A percentile compares a stretch with the other conserved stretches of the same genome.
Conservation (phyloP, 2,797 vertebrate species). For the Syndactyla subalaris region DNA sequence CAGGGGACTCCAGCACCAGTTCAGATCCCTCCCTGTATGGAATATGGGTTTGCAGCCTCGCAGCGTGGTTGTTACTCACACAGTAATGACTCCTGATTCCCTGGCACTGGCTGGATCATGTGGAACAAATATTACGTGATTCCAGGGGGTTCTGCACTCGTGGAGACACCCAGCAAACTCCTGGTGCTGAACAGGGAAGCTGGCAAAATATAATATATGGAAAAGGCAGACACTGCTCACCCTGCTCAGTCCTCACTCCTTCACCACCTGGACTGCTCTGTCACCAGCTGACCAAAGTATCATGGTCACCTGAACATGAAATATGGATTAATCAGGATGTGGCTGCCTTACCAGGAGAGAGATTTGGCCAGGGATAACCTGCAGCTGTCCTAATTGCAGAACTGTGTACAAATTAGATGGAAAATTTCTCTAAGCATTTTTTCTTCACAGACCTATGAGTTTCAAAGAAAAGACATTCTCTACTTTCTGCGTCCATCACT, state of each 20-base stretch:
- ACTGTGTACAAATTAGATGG: not conserved
- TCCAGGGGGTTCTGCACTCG: rapidly evolving
- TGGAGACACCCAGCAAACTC: not conserved
- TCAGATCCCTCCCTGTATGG: not conserved
- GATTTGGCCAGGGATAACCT: not conserved
- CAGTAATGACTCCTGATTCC: not conserved
- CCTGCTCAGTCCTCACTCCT: not conserved
- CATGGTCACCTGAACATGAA: not conserved
- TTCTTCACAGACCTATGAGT: not conserved
- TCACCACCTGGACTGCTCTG: not conserved
- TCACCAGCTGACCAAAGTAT: not conserved
- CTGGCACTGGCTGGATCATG: not conserved
- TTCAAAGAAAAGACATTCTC: not conserved
- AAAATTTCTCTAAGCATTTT: not conserved
- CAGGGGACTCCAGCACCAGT: not conserved
- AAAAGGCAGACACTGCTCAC: not conserved
- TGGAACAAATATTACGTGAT: rapidly evolving
- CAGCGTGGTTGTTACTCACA: not conserved
- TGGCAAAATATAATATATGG: not conserved
- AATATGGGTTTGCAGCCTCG: not conserved
- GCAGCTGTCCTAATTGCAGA: not conserved
- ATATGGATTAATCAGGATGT: not conserved
- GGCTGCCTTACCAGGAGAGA: not conserved
- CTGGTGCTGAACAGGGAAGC: not conserved
- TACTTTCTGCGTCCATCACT: not conserved